Conservation (phyloP, 1,140 invertebrate genomes). For the Anastrepha ludens region DNA sequence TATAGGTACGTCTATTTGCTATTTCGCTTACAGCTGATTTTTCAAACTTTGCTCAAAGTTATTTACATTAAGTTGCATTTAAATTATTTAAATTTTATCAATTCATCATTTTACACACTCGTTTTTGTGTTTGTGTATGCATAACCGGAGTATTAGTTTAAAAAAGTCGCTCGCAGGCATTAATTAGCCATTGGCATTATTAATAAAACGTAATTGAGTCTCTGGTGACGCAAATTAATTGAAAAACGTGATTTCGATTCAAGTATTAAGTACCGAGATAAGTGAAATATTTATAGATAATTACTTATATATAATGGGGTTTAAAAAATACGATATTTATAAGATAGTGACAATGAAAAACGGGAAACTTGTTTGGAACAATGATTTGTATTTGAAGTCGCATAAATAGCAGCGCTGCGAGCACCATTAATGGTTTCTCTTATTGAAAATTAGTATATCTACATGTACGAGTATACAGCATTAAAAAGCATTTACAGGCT, state of each 20-base stretch:
- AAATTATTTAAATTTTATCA: neutral
- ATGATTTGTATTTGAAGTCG: neutral
- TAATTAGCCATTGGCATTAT: slow-evolving; percentile 43
- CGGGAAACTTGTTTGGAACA: slow-evolving; percentile 1
- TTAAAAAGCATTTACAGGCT: too few species aligned
- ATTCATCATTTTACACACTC: neutral
- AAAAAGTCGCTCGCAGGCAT: slow-evolving; percentile 33
- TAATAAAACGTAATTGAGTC: slow-evolving; percentile 46
- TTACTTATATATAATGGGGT: slow-evolving; percentile 36
- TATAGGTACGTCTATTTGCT: neutral
- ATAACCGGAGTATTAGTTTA: neutral
- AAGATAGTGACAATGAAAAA: slow-evolving; percentile 14
- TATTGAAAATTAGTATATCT: neutral
- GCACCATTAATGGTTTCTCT: neutral
- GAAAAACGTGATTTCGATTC: slow-evolving; percentile 43
- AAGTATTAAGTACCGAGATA: slow-evolving; percentile 25
- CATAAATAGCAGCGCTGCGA: too few species aligned
- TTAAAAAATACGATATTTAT: slow-evolving; percentile 22
- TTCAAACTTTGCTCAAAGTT: neutral
- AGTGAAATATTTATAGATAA: slow-evolving; percentile 43
- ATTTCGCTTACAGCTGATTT: neutral
- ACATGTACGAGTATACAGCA: neutral
- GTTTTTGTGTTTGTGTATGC: neutral
- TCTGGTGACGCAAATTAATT: slow-evolving; percentile 37
- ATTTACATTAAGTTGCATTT: neutral